Base-by-base conservation (phyloP, 2,113 vertebrate genomes). In the Tapirus terrestris region DNA sequence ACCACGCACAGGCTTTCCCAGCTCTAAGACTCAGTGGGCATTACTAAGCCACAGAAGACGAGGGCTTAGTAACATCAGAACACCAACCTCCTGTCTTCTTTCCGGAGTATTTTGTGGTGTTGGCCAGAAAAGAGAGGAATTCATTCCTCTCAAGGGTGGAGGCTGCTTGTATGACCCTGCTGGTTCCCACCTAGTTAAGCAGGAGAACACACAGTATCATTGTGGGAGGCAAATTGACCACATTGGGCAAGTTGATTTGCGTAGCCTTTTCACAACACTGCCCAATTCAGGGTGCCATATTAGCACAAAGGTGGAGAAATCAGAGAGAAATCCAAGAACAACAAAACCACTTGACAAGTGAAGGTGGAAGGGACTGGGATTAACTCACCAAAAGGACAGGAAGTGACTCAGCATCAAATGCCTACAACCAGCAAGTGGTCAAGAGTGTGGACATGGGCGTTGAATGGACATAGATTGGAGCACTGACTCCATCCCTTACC, bases 71-170 rank as follows among this genome's bases (percentile, higher is more conserved):
- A 56, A 82, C 68, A 6, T 36, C 63, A 29, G 67, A 45, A 45
- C 53, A 36, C 68, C 61, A 85, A 3, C 76, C 91, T 80, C 58
- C 23, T 4, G 8, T 18, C 61, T 36, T 75, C 89, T 36, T 63
- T 76, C 84, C 91, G 36, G 85, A 70, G 88, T 16, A n/a, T 6
- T 90, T 36, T 48, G 88, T 51, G 88, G 61, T 53, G 2, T 68
- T 72, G 90, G 96, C 97, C 7, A 2, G n/a, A 63, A 53, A 2
- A 45, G 75, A 77, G 65, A 92, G 86, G 92, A 94, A 80, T 60
- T 97, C 94, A 92, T 97, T 81, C 84, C 93, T 92, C 80, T 60
- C 5, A 0, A 60, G 96, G 96, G 98, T 43, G 94, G 96, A 91
- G 91, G 70, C 56, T 75, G 70, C 79, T 72, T 36, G 10, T 27